Evolutionary conservation across 53 echinoderm and acorn worm species (phyloP).

Genomic region (Arbacia lixula): DNA sequence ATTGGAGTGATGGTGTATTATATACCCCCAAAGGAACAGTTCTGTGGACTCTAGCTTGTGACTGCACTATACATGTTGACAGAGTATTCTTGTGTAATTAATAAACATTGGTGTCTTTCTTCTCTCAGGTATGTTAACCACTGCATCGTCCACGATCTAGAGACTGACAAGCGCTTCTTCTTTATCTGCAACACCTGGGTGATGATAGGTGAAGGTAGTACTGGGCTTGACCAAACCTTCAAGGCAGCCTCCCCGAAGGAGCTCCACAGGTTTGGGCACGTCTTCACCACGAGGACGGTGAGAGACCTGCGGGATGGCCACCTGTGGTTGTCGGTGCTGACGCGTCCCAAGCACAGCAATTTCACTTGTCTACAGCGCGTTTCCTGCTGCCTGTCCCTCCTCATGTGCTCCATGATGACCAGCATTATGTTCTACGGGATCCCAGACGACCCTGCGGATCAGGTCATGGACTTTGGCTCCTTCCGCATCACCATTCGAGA

Average conservation of each 20-base stretch:
- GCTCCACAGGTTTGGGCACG: constrained; percentile 66
- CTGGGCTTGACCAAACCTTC: constrained; percentile 69
- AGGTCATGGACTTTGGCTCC: constrained; percentile 86
- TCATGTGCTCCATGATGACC: constrained; percentile 92
- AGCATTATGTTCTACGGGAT: constrained; percentile 97
- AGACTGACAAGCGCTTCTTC: constrained; percentile 71
- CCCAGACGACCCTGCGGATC: constrained; percentile 73
- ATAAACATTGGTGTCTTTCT: too few species aligned
- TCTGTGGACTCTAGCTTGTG: too few species aligned
- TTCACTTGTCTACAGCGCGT: constrained; percentile 92
- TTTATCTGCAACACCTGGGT: constrained; percentile 90
- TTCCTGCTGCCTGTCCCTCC: constrained; percentile 86
- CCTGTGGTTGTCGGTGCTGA: constrained; percentile 90
- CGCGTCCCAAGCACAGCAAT: constrained; percentile 77
- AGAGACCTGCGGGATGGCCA: constrained; percentile 86
- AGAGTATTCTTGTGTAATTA: too few species aligned
- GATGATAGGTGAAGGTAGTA: constrained; percentile 51
- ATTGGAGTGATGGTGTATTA: too few species aligned
- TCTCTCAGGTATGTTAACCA: constrained; percentile 82
- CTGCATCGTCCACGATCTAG: constrained; percentile 81
- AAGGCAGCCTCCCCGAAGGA: constrained; percentile 57
- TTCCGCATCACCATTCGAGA: constrained; percentile 83
- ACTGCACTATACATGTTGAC: too few species aligned
- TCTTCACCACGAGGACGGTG: constrained; percentile 71
- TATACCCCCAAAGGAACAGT: too few species aligned